phyloP scores from a whole-genome alignment of 2,888 invertebrate species.

The Eristalis arbustorum region DNA sequence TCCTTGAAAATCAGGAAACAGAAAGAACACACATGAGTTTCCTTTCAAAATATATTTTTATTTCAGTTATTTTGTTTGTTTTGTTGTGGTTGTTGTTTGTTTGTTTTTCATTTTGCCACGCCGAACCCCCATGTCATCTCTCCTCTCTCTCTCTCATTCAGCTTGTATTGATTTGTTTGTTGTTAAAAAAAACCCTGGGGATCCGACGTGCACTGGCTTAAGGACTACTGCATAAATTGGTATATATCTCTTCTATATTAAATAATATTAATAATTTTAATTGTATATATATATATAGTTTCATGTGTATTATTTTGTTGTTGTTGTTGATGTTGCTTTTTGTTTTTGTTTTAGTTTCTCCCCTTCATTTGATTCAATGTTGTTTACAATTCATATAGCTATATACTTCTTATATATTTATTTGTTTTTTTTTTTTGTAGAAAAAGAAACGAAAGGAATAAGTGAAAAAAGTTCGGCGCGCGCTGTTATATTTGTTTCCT shows the following conservation, averaged over 20 bases:
- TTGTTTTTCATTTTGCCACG: constrained; percentile 15
- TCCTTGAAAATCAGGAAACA: neutral
- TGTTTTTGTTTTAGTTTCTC: neutral
- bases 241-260: constrained; percentile 66
- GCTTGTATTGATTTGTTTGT: neutral
- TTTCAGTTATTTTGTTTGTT: constrained; percentile 58
- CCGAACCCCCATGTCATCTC: constrained; percentile 11
- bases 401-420: constrained; percentile 30
- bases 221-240: constrained; percentile 58
- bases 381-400: constrained; percentile 65
- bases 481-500: neutral
- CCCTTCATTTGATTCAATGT: constrained; percentile 19
- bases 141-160: constrained; percentile 8
- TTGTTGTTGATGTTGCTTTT: neutral
- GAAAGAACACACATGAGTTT: constrained; percentile 6
- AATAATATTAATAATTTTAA: constrained; percentile 51
- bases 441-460: constrained; percentile 10
- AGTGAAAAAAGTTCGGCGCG: constrained; percentile 14
- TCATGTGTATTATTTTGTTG: neutral
- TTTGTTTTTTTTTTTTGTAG: constrained; percentile 20
- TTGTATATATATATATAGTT: constrained; percentile 24
- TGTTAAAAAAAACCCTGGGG: neutral
- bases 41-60: constrained; percentile 70
- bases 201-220: constrained; percentile 42
- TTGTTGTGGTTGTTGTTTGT: constrained; percentile 8